Evolutionary conservation across 2,113 vertebrate genomes (phyloP), one percentile per base, ranked within the genome.

Genomic region (Ardeotis arabs): DNA sequence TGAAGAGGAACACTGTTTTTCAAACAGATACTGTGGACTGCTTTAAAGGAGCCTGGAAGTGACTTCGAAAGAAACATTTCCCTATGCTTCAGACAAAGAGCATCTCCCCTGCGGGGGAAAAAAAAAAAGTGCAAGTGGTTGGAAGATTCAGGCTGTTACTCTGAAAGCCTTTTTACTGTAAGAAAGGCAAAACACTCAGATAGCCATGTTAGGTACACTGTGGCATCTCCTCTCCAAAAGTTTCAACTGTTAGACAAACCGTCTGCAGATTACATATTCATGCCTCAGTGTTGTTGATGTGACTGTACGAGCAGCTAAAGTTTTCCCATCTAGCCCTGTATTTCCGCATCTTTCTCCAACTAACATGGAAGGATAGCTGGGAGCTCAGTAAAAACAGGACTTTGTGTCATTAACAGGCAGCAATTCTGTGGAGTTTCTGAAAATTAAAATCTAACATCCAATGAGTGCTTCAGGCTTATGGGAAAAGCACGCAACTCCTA

Each of bases 251-350:
- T n/a, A 64, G 37, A 84, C 37, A 84, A 89, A 72, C 14, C 1
- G 8, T 24, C 28, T 74, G 59, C 88, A 49, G 27, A 72, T 44
- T 13, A 53, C 5, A 12, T 0, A 0, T 28, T 84, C 8, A 1
- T 12, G 37, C 53, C 44, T 28, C 53, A 35, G 68, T 55, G 83
- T 59, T 73, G 27, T 3, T 59, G 31, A 35, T 4, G 14, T 53
- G 17, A 44, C 53, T 41, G 2, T 2, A 47, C 3, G 1, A 64
- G 49, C 18, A 93, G 49, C 39, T 33, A 45, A 29, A 14, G 33
- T 37, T 60, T 50, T 60, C 45, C 29, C 56, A 82, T 19, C 33
- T 6, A 91, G 35, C 5, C 16, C 23, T n/a, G 10, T 29, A 69
- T 52, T 85, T 69, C 35, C 1, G 4, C 23, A 55, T 47, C 39